phyloP scores from a whole-genome alignment of 1,140 invertebrate species.

The Zaprionus camerounensis region DNA sequence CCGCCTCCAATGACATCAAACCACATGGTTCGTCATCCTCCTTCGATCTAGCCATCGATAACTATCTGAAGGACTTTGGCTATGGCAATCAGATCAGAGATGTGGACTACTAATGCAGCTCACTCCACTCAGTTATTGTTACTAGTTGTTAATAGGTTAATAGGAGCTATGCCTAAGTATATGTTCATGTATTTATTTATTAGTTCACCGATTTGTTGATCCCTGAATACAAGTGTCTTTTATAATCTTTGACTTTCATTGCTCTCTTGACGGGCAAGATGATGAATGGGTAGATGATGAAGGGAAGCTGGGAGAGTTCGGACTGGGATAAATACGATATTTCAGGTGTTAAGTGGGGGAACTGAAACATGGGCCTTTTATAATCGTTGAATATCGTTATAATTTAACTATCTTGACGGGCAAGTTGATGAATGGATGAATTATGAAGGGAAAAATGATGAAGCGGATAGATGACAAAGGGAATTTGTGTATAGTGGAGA shows the following conservation, averaged over 20 bases:
- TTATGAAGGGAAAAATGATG: too few species aligned
- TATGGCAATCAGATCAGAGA: conserved; percentile 70
- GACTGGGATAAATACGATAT: too few species aligned
- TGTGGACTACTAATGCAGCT: conserved; percentile 49
- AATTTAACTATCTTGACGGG: too few species aligned
- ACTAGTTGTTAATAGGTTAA: conserved; percentile 63
- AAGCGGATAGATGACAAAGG: too few species aligned
- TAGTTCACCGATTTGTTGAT: not conserved
- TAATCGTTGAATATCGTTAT: too few species aligned
- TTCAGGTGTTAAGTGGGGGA: too few species aligned
- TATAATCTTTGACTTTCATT: not conserved
- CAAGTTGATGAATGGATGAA: too few species aligned
- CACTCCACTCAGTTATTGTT: conserved; percentile 18
- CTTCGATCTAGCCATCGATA: conserved; percentile 71
- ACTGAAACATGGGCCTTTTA: too few species aligned
- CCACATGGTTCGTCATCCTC: conserved; percentile 43
- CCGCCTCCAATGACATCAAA: conserved; percentile 47
- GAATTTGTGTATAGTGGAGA: too few species aligned
- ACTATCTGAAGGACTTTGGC: conserved; percentile 73
- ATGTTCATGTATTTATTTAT: conserved; percentile 32
- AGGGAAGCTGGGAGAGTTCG: too few species aligned
- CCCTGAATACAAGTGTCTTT: conserved; percentile 2
- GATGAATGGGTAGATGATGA: too few species aligned
- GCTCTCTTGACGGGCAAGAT: too few species aligned
- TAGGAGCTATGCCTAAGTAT: conserved; percentile 18